A percentile compares a stretch with the other conserved stretches of the same genome.
These are phyloP conservation scores for Endotricha flammealis DNA, from an alignment of 2,888 invertebrate species.

Conservation along the genomic window DNA sequence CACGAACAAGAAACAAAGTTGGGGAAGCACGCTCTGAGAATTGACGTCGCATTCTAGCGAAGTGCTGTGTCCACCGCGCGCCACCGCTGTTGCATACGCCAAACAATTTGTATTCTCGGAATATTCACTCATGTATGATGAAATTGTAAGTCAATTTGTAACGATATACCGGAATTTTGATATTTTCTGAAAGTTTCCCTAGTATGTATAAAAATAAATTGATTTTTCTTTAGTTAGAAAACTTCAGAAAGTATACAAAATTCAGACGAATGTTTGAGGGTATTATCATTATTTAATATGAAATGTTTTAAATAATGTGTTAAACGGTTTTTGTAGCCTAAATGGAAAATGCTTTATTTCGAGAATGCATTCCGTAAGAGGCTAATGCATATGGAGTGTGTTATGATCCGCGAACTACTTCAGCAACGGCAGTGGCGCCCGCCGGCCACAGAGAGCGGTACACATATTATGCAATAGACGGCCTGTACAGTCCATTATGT, in stretches of 20 bases:
- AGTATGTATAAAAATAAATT: slow-evolving; percentile 53
- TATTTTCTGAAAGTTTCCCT: slow-evolving; percentile 34
- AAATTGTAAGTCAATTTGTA: not conserved
- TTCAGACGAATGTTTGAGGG: slow-evolving; percentile 13
- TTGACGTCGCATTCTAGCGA: slow-evolving; percentile 61
- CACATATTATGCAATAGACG: slow-evolving; percentile 70
- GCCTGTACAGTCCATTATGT: slow-evolving; percentile 84
- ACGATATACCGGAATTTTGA: slow-evolving; percentile 16
- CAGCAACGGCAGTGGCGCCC: slow-evolving; percentile 12
- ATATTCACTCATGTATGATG: not conserved
- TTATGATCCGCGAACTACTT: no score
- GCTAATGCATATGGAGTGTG: no score
- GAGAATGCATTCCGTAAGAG: no score
- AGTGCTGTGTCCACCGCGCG: slow-evolving; percentile 36
- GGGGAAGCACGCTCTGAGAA: slow-evolving; percentile 63
- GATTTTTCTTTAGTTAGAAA: slow-evolving; percentile 30
- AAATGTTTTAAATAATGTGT: no score
- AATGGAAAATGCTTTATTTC: no score
- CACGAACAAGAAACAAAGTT: slow-evolving; percentile 56
- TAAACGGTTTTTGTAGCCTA: no score
- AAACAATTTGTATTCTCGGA: not conserved
- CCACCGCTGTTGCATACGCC: slow-evolving; percentile 13
- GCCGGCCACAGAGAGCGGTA: slow-evolving; percentile 37
- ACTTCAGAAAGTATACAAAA: slow-evolving; percentile 34
- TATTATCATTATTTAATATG: no score